Evolutionary conservation across 2,113 vertebrate genomes (phyloP).

Genomic region (Apeltes quadracus): DNA sequence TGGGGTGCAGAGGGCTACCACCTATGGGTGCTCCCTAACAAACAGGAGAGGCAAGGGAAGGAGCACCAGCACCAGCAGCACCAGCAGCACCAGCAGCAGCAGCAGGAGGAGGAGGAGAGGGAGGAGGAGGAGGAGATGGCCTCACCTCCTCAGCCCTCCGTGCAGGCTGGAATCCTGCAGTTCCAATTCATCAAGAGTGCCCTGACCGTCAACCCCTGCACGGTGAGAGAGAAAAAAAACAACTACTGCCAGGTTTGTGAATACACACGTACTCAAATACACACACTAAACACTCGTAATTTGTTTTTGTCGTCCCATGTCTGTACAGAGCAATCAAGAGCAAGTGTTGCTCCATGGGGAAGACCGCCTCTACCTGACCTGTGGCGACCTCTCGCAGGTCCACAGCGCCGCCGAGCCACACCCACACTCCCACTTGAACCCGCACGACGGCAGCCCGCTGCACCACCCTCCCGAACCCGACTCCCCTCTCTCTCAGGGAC

Average conservation of each 20-base stretch:
- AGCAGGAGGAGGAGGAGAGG: conserved; percentile 44
- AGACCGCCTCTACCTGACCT: conserved; percentile 96
- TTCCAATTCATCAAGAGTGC: conserved; percentile 99
- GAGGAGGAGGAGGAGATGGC: conserved; percentile 52
- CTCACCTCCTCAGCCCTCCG: conserved; percentile 58
- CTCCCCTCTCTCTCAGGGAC: conserved; percentile 90
- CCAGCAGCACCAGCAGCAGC: conserved; percentile 37
- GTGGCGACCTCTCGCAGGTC: conserved; percentile 89
- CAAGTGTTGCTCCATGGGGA: conserved; percentile 97
- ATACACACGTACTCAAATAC: background rate
- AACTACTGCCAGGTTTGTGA: background rate
- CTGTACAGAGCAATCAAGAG: conserved; percentile 93
- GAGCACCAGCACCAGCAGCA: conserved; percentile 58
- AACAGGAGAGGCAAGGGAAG: conserved; percentile 67
- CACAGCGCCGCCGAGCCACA: conserved; percentile 80
- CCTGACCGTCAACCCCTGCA: conserved; percentile 97
- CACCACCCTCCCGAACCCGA: conserved; percentile 77
- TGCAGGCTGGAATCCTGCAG: conserved; percentile 88
- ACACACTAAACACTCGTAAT: background rate
- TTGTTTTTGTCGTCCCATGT: background rate
- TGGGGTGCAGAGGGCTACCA: conserved; percentile 99
- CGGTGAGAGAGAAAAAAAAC: conserved; percentile 81
- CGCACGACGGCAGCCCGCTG: conserved; percentile 79
- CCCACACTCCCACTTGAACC: conserved; percentile 60
- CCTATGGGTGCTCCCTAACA: conserved; percentile 90